Evolutionary conservation across 2,113 vertebrate species (phyloP).

Genomic region (Rhea pennata): DNA sequence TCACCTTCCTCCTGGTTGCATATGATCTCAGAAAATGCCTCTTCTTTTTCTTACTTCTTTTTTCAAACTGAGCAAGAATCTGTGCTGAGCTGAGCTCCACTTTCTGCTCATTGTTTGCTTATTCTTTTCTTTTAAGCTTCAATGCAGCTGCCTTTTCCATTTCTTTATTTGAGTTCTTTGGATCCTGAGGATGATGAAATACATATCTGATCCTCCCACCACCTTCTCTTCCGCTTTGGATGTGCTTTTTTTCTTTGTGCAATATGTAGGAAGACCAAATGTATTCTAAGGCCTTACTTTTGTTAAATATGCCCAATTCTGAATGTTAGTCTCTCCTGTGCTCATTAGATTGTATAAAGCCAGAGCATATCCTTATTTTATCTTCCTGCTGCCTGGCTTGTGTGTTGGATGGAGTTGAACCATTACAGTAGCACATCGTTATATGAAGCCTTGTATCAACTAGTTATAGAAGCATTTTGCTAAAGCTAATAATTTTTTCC

Average conservation of each 20-base stretch:
- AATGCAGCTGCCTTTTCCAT: neutral
- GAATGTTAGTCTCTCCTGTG: neutral
- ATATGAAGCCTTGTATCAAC: neutral
- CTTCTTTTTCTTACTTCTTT: neutral
- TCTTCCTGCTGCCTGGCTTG: neutral
- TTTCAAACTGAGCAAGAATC: neutral
- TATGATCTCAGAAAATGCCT: neutral
- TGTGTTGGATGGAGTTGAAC: neutral
- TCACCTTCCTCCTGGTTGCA: neutral
- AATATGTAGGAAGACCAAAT: neutral
- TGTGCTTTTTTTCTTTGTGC: neutral
- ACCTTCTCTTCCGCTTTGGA: neutral
- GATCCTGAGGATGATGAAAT: accelerated
- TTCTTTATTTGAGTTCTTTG: neutral
- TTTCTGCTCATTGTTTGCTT: neutral
- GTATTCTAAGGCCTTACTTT: neutral
- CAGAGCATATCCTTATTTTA: neutral
- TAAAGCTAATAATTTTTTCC: neutral
- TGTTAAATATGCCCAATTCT: neutral
- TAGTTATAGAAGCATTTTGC: neutral
- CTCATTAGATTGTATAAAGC: neutral
- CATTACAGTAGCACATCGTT: neutral
- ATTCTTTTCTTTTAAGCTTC: neutral
- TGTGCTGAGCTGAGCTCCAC: neutral
- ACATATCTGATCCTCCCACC: neutral